A percentile compares a stretch with the other conserved stretches of the same genome.
Conservation (phyloP, 2,113 vertebrate genomes). For the Tachysurus fulvidraco region DNA sequence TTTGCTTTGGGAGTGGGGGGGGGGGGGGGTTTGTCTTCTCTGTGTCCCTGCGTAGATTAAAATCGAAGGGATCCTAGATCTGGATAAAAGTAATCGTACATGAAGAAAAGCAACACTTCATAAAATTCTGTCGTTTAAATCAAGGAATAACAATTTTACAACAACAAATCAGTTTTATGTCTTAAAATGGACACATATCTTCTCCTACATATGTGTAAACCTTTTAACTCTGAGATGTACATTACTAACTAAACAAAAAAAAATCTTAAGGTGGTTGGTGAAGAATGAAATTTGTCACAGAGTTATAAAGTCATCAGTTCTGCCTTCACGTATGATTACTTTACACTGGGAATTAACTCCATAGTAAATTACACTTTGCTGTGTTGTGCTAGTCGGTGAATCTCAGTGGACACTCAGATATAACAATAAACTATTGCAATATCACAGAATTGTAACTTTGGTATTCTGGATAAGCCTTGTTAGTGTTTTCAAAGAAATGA, state of each 20-base stretch:
- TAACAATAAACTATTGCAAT: constrained; percentile 35
- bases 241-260: not conserved
- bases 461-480: not conserved
- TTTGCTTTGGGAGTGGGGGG: too few relatives aligned
- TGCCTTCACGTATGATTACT: not conserved
- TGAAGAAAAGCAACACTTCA: not conserved
- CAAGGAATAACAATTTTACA: not conserved
- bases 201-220: not conserved
- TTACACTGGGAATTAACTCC: not conserved
- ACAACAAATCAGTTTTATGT: not conserved
- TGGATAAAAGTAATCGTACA: not conserved
- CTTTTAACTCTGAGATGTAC: not conserved
- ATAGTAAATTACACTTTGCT: not conserved
- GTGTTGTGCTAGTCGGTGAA: constrained; percentile 12
- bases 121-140: not conserved
- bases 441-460: not conserved
- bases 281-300: not conserved
- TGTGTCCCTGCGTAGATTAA: not conserved
- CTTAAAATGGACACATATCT: not conserved
- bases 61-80: not conserved
- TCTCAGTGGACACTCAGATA: constrained; percentile 15
- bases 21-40: not conserved
- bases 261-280: not conserved
- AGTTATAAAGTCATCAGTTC: not conserved
- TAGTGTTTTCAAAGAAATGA: not conserved